These are phyloP conservation scores for Bergia puertoricense DNA, from an alignment of 92 coral and sea anemone genomes.

Conservation along the genomic window DNA sequence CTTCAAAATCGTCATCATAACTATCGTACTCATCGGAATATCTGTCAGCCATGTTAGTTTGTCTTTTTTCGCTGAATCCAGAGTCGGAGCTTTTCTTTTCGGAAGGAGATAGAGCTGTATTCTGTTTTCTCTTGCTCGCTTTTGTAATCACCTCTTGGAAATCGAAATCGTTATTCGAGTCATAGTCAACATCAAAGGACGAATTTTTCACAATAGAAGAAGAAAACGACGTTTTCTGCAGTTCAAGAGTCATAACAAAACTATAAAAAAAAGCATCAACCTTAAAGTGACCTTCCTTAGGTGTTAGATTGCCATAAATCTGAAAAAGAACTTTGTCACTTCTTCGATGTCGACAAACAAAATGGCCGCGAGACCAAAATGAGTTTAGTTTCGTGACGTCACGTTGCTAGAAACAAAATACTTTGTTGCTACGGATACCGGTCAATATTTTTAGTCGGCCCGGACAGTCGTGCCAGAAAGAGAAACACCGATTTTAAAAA, in stretches of 20 bases:
- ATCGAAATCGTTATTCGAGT: slow-evolving; percentile 47
- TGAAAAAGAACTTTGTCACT: background rate
- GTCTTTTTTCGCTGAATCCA: slow-evolving; percentile 39
- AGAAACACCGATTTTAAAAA: no score
- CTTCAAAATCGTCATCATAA: slow-evolving; percentile 96
- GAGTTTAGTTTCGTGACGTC: slow-evolving; percentile 69
- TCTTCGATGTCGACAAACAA: background rate
- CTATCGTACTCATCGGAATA: slow-evolving; percentile 88
- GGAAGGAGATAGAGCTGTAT: slow-evolving; percentile 49
- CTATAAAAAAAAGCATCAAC: slow-evolving; percentile 38
- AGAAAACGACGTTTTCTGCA: slow-evolving; percentile 67
- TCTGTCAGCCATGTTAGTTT: slow-evolving; percentile 66
- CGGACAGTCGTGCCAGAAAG: background rate
- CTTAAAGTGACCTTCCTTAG: slow-evolving; percentile 16
- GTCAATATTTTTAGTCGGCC: slow-evolving; percentile 38
- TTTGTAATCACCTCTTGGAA: slow-evolving; percentile 59
- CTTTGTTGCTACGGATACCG: slow-evolving; percentile 72
- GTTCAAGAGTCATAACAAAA: slow-evolving; percentile 92
- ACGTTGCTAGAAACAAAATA: slow-evolving; percentile 78
- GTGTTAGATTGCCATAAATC: background rate
- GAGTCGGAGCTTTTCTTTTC: slow-evolving; percentile 55
- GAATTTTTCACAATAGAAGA: slow-evolving; percentile 26
- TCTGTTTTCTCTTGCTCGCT: slow-evolving; percentile 62
- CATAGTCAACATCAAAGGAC: slow-evolving; percentile 62
- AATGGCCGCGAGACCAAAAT: slow-evolving; percentile 6